Conservation (phyloP, 2,113 vertebrate genomes). For the Heptranchias perlo region DNA sequence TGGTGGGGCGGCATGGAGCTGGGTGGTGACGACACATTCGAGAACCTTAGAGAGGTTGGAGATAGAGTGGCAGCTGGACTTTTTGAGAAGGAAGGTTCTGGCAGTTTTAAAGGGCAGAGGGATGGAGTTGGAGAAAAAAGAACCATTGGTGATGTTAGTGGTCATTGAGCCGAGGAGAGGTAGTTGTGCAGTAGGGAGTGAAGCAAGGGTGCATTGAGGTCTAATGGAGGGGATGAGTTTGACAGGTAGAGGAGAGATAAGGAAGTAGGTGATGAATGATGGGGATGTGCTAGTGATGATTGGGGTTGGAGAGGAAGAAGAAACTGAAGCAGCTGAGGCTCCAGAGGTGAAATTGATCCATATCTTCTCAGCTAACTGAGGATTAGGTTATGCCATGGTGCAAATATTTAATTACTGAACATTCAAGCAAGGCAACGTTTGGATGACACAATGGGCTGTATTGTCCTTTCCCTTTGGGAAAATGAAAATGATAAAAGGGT, state of each 20-base stretch:
- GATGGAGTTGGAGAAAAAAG: background rate
- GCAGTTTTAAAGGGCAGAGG: background rate
- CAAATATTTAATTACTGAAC: background rate
- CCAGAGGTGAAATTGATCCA: background rate
- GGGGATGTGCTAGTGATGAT: background rate
- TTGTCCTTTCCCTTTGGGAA: background rate
- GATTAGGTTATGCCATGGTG: background rate
- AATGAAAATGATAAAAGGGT: background rate
- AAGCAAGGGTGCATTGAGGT: background rate
- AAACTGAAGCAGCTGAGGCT: background rate
- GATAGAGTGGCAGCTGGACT: background rate
- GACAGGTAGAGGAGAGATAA: background rate
- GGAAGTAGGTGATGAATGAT: background rate
- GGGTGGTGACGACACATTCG: too few species aligned
- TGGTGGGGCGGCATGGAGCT: too few species aligned
- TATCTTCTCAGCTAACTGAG: background rate
- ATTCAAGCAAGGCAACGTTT: background rate
- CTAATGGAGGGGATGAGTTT: background rate
- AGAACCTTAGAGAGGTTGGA: too few species aligned
- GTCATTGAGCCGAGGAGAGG: background rate
- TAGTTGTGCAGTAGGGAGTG: background rate
- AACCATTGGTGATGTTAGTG: background rate
- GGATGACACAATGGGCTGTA: background rate
- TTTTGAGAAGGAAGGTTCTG: background rate
- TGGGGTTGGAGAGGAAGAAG: background rate